These are phyloP conservation scores for Plutella xylostella DNA, from an alignment of 2,888 invertebrate species.

Conservation along the genomic window DNA sequence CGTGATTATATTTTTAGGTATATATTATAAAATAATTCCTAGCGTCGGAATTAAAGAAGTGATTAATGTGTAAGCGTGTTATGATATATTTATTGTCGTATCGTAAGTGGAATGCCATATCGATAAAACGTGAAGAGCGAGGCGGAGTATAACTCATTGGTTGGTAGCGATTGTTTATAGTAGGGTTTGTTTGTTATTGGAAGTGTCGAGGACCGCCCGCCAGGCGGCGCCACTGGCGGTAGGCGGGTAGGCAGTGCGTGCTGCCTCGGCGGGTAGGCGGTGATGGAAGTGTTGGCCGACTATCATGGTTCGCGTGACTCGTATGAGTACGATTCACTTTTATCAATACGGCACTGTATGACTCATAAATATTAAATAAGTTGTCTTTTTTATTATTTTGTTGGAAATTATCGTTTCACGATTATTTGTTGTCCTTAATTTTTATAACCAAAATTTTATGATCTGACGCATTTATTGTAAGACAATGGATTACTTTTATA, in stretches of 20 bases:
- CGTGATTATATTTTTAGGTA: conserved; percentile 72
- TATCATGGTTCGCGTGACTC: not conserved
- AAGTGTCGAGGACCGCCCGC: too few species aligned
- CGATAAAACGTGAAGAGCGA: conserved; percentile 67
- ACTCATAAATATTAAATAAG: conserved; percentile 55
- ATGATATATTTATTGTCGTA: conserved; percentile 65
- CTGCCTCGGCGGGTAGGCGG: not conserved
- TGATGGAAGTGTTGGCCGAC: not conserved
- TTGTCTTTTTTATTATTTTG: conserved; percentile 63
- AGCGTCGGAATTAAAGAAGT: conserved; percentile 71
- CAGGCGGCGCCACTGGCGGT: too few species aligned
- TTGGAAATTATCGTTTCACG: conserved; percentile 66
- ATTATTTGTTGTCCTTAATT: conserved; percentile 65
- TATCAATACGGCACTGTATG: conserved; percentile 66
- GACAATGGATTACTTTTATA: conserved; percentile 69
- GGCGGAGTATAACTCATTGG: conserved; percentile 64
- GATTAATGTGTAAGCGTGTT: conserved; percentile 71
- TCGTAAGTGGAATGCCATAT: conserved; percentile 69
- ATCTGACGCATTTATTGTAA: conserved; percentile 72
- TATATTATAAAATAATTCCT: conserved; percentile 70
- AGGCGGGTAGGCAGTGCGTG: too few species aligned
- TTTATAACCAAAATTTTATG: conserved; percentile 68
- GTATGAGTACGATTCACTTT: conserved; percentile 50
- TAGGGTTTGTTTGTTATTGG: conserved; percentile 48
- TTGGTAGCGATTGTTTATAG: conserved; percentile 51